Percentiles rank a stretch among this genome's conserved stretches.
These are phyloP conservation scores for Drosophila simulans DNA, from an alignment of 1,140 invertebrate species.

Conservation along the genomic window DNA sequence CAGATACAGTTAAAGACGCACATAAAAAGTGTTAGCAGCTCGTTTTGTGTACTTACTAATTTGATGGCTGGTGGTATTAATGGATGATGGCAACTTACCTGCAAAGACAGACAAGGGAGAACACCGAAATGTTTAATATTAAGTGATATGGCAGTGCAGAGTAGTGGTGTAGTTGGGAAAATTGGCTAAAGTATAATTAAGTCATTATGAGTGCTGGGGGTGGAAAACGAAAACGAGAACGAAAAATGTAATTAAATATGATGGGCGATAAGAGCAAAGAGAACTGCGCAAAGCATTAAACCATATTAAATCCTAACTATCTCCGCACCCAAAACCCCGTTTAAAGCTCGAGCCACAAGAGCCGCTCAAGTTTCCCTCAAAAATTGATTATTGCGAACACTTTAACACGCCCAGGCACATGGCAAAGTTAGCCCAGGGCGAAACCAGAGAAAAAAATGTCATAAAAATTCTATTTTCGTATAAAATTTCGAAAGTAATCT, in stretches of 20 bases:
- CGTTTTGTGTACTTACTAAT: conserved; percentile 82
- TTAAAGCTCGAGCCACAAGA: conserved; percentile 27
- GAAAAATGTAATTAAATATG: conserved; percentile 24
- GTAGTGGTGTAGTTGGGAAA: conserved; percentile 16
- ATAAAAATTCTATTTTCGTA: conserved; percentile 84
- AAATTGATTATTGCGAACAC: conserved; percentile 56
- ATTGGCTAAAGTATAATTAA: conserved; percentile 48
- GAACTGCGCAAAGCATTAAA: conserved; percentile 2
- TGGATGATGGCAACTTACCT: conserved; percentile 82
- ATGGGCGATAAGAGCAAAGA: conserved; percentile 20
- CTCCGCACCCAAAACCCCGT: neutral
- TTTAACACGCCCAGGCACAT: conserved; percentile 30
- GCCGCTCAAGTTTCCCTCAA: conserved; percentile 23
- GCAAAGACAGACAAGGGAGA: conserved; percentile 58
- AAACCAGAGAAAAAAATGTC: conserved; percentile 61
- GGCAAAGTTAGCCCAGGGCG: conserved; percentile 42
- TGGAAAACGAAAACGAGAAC: conserved; percentile 11
- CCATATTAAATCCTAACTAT: too few species aligned
- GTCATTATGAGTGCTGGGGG: conserved; percentile 33
- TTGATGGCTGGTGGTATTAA: conserved; percentile 81
- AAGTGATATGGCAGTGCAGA: conserved; percentile 19
- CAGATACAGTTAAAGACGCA: conserved; percentile 70
- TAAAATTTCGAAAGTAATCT: conserved; percentile 84
- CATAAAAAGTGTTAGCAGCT: conserved; percentile 80
- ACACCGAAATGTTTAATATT: conserved; percentile 56